phyloP scores from a whole-genome alignment of 2,888 invertebrate species.

The Agrotis exclamationis region DNA sequence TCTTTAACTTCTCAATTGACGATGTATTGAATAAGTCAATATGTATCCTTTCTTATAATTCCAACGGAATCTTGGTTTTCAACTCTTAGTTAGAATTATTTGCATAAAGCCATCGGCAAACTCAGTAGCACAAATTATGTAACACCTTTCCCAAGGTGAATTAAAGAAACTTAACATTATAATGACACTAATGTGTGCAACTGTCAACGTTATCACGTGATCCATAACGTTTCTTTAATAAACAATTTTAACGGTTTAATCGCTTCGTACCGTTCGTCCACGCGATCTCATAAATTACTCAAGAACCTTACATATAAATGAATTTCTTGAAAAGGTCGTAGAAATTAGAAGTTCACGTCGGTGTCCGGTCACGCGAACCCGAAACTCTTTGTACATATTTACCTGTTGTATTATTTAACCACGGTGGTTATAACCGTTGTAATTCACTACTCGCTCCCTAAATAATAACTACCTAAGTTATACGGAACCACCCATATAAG shows the following conservation, averaged over 20 bases:
- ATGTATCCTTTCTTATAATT: too few relatives aligned
- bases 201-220: slow-evolving; percentile 49
- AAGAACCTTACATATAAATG: slow-evolving; percentile 77
- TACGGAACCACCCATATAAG: slow-evolving; percentile 60
- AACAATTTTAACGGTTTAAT: slow-evolving; percentile 80
- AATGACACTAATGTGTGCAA: slow-evolving; percentile 48
- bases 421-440: slow-evolving; percentile 68
- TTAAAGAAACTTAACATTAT: too few relatives aligned
- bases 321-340: slow-evolving; percentile 90
- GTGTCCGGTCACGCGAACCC: slow-evolving; percentile 85
- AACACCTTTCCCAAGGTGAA: too few relatives aligned
- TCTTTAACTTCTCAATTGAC: too few relatives aligned
- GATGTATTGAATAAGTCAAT: too few relatives aligned
- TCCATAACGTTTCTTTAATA: slow-evolving; percentile 64
- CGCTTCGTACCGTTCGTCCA: slow-evolving; percentile 73
- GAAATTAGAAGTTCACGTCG: slow-evolving; percentile 88
- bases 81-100: too few relatives aligned
- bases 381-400: slow-evolving; percentile 81
- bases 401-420: slow-evolving; percentile 78
- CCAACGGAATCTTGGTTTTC: too few relatives aligned
- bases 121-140: too few relatives aligned
- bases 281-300: slow-evolving; percentile 83
- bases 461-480: slow-evolving; percentile 61
- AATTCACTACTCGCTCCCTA: slow-evolving; percentile 60
- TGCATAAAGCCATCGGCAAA: background rate